Percentiles rank a stretch among this genome's conserved stretches.
These are phyloP conservation scores for human DNA, from an alignment of 2,113 vertebrate species.

Conservation along the genomic window DNA sequence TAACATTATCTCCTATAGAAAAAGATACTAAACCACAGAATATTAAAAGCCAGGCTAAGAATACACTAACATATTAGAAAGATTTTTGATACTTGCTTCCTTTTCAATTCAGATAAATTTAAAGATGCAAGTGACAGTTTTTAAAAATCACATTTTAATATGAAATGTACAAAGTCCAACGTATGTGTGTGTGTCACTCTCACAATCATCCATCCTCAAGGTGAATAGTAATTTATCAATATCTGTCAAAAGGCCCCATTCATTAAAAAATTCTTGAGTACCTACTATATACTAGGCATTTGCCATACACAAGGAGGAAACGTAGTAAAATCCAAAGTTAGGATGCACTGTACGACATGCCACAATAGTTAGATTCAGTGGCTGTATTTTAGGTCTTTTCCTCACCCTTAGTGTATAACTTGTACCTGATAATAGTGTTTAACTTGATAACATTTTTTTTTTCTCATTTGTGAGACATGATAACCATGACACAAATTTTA, in stretches of 20 bases:
- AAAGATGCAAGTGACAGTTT: background rate
- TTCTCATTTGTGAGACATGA: background rate
- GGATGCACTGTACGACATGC: background rate
- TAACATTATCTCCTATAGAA: background rate
- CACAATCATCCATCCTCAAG: background rate
- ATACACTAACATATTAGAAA: background rate
- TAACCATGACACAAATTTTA: background rate
- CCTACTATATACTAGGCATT: background rate
- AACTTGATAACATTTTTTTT: background rate
- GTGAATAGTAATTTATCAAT: background rate
- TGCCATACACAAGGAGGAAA: background rate
- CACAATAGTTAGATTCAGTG: background rate
- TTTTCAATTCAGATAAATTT: constrained; percentile 17
- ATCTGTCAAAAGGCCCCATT: background rate
- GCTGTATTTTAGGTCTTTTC: background rate
- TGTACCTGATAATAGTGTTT: background rate
- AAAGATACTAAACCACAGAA: background rate
- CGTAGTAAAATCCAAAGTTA: background rate
- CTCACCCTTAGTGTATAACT: background rate
- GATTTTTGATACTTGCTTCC: background rate
- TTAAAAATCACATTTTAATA: constrained; percentile 1
- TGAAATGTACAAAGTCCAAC: background rate
- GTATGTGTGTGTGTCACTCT: background rate
- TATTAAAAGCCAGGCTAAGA: background rate
- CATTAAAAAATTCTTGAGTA: background rate